Base-by-base conservation (phyloP, 2,888 invertebrate genomes). In the Aricia artaxerxes region DNA sequence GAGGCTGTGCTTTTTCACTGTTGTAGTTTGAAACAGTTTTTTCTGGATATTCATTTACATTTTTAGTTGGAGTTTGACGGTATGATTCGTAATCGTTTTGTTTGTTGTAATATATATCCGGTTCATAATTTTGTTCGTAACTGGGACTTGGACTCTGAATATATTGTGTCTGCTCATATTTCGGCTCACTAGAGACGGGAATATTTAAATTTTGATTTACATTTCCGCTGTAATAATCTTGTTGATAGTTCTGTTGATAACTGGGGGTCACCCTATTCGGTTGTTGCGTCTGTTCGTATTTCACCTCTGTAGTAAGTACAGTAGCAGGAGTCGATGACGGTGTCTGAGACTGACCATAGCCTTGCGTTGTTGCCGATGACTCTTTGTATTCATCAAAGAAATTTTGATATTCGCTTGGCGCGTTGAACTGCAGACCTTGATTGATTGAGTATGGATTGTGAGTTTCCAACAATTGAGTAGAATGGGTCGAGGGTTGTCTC, bases 381-480 rank as follows among this genome's bases (percentile, higher is more conserved):
- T 91, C 91, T 83, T 92, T 92, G 72, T 88, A 86, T 76, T 94
- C 94, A 38, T 94, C 93, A 49, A 89, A 91, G 82, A 90, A 91
- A 80, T 86, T 91, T 79, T 92, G 92, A 82, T 94, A 92, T 81
- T 94, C 94, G 80, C 93, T 85, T 6, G 94, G 94, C 78, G 94
- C 94, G 83, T 92, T 94, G 80, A 92, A 92, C 83, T 93, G 92
- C 87, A 94, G 94, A 0, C 93, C 94, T 83, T 94, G 94, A 82
- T 94, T 95, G 79, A 94, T 94, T 1, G 93, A 93, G 83, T 92
- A 94, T 1, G 95, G 94, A 82, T 94, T 94, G 79, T 94, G 94
- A 13, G 94, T 94, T 84, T 94, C 94, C 24, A 94, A 83, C 77
- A 94, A 83, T 81, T 91, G 92, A 81, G 87, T 92, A 0, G 94